Evolutionary conservation across 53 echinoderm and acorn worm species (phyloP), one percentile per base, ranked within the genome.

Genomic region (Pentamera pediparva): DNA sequence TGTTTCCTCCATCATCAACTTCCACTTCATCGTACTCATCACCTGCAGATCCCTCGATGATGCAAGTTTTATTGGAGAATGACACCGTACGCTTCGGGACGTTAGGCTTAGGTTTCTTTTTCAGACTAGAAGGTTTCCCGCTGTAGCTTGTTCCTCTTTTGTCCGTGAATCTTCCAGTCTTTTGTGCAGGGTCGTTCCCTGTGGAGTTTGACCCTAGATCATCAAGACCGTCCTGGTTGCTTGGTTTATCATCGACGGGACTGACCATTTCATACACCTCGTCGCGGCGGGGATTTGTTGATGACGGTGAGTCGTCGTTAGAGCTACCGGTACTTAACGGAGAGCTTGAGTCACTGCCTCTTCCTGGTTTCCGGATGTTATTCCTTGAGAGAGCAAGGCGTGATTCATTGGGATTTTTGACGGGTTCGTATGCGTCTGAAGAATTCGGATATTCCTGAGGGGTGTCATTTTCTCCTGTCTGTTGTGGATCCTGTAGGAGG

Each of bases 231-330:
- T n/a, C n/a, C n/a, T n/a, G n/a, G n/a, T n/a, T n/a, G n/a, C n/a
- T n/a, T n/a, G n/a, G n/a, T 45, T 1, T 45, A 18, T 39, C 26
- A 12, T 67, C 67, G 3, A 67, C 29, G 1, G 67, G 67, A 67
- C 67, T 67, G 6, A 67, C 67, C 24, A 67, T 2, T 29, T 67
- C 67, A 45, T 67, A 67, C 24, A 67, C 21, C 31, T 67, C 45
- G 3, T 67, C 67, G 5, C 67, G 45, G 15, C 45, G 5, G 5
- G 67, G n/a, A n/a, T n/a, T n/a, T n/a, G n/a, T n/a, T n/a, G n/a
- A n/a, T n/a, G n/a, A n/a, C n/a, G n/a, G n/a, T n/a, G n/a, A n/a
- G n/a, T n/a, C n/a, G n/a, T n/a, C n/a, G n/a, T n/a, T n/a, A n/a
- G n/a, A n/a, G n/a, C n/a, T n/a, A n/a, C n/a, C n/a, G n/a, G n/a